Conservation (phyloP, 1,140 invertebrate genomes). For the Brachionus paranguensis region DNA sequence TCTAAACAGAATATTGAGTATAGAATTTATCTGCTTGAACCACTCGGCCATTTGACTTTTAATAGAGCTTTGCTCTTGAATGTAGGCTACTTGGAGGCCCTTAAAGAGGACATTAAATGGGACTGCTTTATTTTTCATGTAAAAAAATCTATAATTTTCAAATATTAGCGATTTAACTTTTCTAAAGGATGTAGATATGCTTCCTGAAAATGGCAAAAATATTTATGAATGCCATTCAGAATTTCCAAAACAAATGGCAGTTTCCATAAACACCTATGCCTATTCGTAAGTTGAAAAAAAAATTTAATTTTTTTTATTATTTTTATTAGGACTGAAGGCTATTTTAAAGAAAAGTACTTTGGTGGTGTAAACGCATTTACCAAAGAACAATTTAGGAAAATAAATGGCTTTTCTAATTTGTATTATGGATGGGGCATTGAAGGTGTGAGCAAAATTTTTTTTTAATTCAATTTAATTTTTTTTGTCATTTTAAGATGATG, state of each 20-base stretch:
- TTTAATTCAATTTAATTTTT: neutral
- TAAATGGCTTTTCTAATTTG: slow-evolving; percentile 40
- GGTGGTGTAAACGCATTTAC: slow-evolving; percentile 41
- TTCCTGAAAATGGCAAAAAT: slow-evolving; percentile 20
- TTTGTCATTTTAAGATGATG: neutral
- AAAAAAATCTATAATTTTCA: neutral
- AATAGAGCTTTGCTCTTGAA: slow-evolving; percentile 90
- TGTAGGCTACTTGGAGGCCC: slow-evolving; percentile 78
- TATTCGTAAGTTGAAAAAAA: slow-evolving; percentile 26
- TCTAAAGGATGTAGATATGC: slow-evolving; percentile 25
- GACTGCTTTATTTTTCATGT: slow-evolving; percentile 37
- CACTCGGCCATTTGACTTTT: slow-evolving; percentile 59
- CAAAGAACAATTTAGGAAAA: slow-evolving; percentile 29
- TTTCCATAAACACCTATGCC: neutral
- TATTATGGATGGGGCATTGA: slow-evolving; percentile 42
- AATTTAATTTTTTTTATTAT: neutral
- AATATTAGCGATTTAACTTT: too few relatives aligned
- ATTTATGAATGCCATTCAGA: neutral
- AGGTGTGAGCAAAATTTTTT: neutral
- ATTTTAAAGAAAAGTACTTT: slow-evolving; percentile 39
- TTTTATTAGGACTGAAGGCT: slow-evolving; percentile 4
- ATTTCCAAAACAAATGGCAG: slow-evolving; percentile 26
- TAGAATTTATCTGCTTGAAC: slow-evolving; percentile 81
- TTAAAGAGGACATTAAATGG: slow-evolving; percentile 62
- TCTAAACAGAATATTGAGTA: slow-evolving; percentile 79